Evolutionary conservation across 2,888 invertebrate species (phyloP).

Genomic region (Drosophila nr. perissopoda): DNA sequence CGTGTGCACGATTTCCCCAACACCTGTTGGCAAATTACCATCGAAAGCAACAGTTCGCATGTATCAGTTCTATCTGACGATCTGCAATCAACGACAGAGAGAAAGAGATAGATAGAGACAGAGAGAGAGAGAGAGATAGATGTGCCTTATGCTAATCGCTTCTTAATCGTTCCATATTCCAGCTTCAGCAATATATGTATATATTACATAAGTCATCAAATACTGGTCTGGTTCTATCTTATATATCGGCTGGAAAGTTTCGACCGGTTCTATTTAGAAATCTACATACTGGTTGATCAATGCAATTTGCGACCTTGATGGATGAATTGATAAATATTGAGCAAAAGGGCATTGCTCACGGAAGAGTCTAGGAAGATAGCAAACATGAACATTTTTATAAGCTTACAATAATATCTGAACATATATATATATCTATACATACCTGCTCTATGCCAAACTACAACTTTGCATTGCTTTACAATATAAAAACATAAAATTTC

Average conservation of each 20-base stretch:
- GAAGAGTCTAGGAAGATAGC: neutral
- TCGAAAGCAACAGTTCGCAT: neutral
- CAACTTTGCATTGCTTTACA: neutral
- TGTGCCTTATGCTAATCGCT: neutral
- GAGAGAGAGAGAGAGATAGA: neutral
- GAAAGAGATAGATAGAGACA: neutral
- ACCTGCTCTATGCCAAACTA: neutral
- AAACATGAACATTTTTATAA: neutral
- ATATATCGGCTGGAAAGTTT: neutral
- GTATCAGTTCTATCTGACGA: neutral
- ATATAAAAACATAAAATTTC: neutral
- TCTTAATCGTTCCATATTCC: neutral
- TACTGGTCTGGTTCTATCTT: neutral
- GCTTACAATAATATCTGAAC: neutral
- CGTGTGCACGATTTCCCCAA: conserved; percentile 46
- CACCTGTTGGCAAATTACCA: conserved; percentile 1
- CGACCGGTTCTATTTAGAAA: conserved; percentile 1
- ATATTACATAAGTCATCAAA: neutral
- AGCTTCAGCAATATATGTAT: neutral
- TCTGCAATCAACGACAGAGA: neutral
- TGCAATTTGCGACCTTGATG: neutral
- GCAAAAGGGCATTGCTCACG: neutral
- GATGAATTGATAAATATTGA: neutral
- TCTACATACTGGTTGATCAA: neutral
- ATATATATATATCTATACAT: neutral